Conservation (phyloP, 2,888 invertebrate genomes). For the Dryobotodes eremita region DNA sequence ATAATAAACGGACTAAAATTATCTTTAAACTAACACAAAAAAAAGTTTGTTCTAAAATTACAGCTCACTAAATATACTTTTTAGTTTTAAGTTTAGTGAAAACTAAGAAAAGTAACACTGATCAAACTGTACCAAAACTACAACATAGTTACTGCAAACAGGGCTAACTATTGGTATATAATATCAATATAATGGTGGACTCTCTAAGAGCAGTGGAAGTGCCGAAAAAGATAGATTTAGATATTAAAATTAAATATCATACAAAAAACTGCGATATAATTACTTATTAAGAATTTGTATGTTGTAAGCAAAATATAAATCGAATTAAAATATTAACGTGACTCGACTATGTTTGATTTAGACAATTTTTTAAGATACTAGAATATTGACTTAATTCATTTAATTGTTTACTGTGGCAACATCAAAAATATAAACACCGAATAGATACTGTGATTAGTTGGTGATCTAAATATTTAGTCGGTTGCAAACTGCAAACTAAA, state of each 20-base stretch:
- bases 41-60: background rate
- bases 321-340: conserved; percentile 45
- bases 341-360: conserved; percentile 52
- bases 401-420: background rate
- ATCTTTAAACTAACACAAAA: background rate
- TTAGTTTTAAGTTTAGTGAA: conserved; percentile 13
- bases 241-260: conserved; percentile 54
- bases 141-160: conserved; percentile 17
- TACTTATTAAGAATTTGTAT: conserved; percentile 43
- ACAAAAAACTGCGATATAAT: conserved; percentile 62
- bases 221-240: conserved; percentile 68
- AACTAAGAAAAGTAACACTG: conserved; percentile 3
- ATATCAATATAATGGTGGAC: conserved; percentile 61
- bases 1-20: background rate
- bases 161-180: conserved; percentile 59
- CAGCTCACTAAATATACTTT: background rate
- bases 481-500: background rate
- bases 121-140: conserved; percentile 10
- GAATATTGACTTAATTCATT: background rate
- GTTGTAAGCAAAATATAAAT: conserved; percentile 48
- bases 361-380: conserved; percentile 10
- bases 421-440: background rate
- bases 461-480: background rate
- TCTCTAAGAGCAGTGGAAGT: conserved; percentile 69
- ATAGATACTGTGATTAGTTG: background rate